Percentiles rank a stretch among this genome's conserved stretches.
Evolutionary conservation across 2,113 vertebrate genomes (phyloP).

Genomic region (Halcyon malimbica): DNA sequence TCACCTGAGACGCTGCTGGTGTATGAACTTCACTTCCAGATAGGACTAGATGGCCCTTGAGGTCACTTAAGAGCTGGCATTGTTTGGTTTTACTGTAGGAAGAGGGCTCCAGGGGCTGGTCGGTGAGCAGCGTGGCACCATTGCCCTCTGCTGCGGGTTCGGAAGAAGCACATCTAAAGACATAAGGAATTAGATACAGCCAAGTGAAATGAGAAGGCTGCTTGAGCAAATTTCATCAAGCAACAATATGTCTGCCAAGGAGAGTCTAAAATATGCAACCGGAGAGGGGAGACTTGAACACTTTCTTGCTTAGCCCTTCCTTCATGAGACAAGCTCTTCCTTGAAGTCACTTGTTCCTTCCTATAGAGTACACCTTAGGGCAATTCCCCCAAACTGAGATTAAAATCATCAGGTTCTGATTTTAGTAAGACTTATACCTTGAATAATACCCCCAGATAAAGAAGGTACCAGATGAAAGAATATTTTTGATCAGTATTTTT

Average conservation of each 20-base stretch:
- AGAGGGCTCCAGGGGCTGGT: fast-evolving
- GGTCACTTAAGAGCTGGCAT: too few species aligned
- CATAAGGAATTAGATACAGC: background rate
- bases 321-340: background rate
- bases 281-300: background rate
- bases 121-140: background rate
- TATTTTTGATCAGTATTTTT: background rate
- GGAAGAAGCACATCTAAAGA: background rate
- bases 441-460: background rate
- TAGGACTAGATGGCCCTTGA: too few species aligned
- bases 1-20: background rate
- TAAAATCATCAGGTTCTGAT: background rate
- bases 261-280: background rate
- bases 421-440: background rate
- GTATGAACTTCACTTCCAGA: background rate
- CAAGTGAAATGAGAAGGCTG: background rate
- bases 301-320: background rate
- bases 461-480: background rate
- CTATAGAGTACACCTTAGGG: background rate
- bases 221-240: background rate
- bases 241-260: background rate
- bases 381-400: background rate
- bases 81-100: background rate
- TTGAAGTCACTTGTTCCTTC: background rate
- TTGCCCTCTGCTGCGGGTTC: background rate